Conservation (phyloP, 2,113 vertebrate species). For the Micromys minutus region DNA sequence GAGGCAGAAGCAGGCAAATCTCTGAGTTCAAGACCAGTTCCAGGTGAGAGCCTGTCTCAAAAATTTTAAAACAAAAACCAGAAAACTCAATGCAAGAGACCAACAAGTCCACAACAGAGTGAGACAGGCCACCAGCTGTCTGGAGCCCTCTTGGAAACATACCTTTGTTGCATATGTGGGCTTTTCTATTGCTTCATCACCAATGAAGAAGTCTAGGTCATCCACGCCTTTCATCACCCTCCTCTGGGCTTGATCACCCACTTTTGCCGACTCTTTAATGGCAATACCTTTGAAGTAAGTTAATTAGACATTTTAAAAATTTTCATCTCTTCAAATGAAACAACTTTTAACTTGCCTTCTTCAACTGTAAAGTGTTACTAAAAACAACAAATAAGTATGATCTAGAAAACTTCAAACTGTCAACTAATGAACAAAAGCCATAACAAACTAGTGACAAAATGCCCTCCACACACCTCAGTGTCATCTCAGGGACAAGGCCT, state of each 20-base stretch:
- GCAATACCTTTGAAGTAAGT: slow-evolving; percentile 92
- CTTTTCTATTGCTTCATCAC: slow-evolving; percentile 98
- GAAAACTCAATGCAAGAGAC: neutral
- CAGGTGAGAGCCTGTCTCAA: neutral
- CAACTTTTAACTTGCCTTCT: slow-evolving; percentile 30
- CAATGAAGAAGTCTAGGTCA: slow-evolving; percentile 99
- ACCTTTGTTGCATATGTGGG: slow-evolving; percentile 98
- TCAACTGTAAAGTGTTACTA: slow-evolving; percentile 33
- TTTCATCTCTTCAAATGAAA: slow-evolving; percentile 26
- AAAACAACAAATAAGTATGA: slow-evolving; percentile 39
- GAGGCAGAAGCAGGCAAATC: neutral
- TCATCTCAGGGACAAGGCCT: slow-evolving; percentile 23
- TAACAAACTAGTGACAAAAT: slow-evolving; percentile 55
- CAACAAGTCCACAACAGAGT: neutral
- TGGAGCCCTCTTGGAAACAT: slow-evolving; percentile 45
- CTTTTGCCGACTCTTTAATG: slow-evolving; percentile 98
- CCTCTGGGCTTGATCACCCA: slow-evolving; percentile 97
- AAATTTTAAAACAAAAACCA: neutral
- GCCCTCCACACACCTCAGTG: slow-evolving; percentile 33
- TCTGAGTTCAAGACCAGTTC: neutral
- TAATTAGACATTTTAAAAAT: slow-evolving; percentile 61
- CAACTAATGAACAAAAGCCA: neutral
- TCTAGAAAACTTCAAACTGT: neutral
- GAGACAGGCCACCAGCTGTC: neutral
- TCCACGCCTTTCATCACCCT: slow-evolving; percentile 99